phyloP scores from a whole-genome alignment of 2,888 invertebrate genomes.

The Eristalinus sepulchralis region DNA sequence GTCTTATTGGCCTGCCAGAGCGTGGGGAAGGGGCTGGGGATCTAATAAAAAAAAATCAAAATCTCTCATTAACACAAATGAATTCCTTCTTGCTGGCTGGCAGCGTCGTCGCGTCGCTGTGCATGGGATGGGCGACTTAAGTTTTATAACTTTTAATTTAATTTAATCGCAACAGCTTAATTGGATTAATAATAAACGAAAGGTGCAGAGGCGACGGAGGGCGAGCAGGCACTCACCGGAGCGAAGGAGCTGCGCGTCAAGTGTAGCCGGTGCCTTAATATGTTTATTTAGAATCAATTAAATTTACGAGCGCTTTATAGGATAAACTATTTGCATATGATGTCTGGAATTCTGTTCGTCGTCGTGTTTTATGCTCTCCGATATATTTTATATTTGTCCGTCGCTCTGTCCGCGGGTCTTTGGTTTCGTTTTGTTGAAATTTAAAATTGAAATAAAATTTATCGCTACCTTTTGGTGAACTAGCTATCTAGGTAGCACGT shows the following conservation, averaged over 20 bases:
- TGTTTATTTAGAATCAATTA: constrained; percentile 64
- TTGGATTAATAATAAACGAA: constrained; percentile 60
- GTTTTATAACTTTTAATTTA: constrained; percentile 37
- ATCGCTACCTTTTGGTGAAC: constrained; percentile 41
- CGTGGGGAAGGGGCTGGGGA: background rate
- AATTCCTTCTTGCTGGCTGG: constrained; percentile 3
- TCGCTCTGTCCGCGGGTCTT: background rate
- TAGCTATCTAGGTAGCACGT: constrained; percentile 17
- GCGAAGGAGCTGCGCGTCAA: background rate
- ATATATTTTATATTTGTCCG: constrained; percentile 13
- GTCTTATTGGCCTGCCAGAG: background rate
- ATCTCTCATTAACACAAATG: constrained; percentile 23
- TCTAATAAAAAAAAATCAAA: background rate
- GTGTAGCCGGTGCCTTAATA: constrained; percentile 29
- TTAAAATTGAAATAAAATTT: constrained; percentile 56
- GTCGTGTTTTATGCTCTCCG: background rate
- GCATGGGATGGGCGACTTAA: constrained; percentile 2
- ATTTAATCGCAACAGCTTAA: constrained; percentile 55
- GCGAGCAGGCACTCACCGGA: background rate
- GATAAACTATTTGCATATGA: constrained; percentile 63
- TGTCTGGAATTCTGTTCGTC: constrained; percentile 10
- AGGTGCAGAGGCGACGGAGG: background rate
- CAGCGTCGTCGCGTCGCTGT: background rate
- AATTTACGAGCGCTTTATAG: constrained; percentile 65
- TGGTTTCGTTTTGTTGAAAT: constrained; percentile 26